A percentile compares a stretch with the other conserved stretches of the same genome.
Evolutionary conservation across 2,113 vertebrate genomes (phyloP).

Genomic region (Seriola dumerili): DNA sequence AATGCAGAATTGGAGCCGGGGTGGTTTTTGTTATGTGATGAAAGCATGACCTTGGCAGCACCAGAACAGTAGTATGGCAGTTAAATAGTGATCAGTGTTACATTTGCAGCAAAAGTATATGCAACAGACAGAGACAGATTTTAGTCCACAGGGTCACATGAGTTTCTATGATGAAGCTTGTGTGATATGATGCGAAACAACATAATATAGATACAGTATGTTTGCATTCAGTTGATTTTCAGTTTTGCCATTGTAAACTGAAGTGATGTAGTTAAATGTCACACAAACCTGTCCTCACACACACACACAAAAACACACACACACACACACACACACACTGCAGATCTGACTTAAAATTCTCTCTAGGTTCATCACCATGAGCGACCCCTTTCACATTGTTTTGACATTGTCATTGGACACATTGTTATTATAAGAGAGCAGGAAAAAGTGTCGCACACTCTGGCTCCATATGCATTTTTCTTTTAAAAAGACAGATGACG

Average conservation of each 20-base stretch:
- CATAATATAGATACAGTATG: neutral
- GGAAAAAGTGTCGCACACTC: no score
- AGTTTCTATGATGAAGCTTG: neutral
- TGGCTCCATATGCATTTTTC: no score
- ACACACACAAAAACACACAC: no score
- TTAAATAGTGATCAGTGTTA: constrained; percentile 45
- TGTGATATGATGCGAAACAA: neutral
- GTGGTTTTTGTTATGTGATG: constrained; percentile 51
- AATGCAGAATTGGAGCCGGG: constrained; percentile 23
- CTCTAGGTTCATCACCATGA: neutral
- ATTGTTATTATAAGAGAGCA: neutral
- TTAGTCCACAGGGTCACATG: neutral
- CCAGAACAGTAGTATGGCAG: constrained; percentile 18
- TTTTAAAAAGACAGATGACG: no score
- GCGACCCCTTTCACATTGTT: neutral
- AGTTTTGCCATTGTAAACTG: neutral
- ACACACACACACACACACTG: no score
- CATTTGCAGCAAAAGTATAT: constrained; percentile 21
- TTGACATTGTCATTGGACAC: neutral
- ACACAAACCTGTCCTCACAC: no score
- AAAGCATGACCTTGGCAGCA: constrained; percentile 48
- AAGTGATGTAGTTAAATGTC: no score
- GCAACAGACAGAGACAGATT: constrained; percentile 1
- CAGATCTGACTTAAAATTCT: neutral
- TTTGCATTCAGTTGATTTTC: neutral